Evolutionary conservation across 2,888 invertebrate genomes (phyloP), one percentile per base, ranked within the genome.

Genomic region (Corbicula japonica): DNA sequence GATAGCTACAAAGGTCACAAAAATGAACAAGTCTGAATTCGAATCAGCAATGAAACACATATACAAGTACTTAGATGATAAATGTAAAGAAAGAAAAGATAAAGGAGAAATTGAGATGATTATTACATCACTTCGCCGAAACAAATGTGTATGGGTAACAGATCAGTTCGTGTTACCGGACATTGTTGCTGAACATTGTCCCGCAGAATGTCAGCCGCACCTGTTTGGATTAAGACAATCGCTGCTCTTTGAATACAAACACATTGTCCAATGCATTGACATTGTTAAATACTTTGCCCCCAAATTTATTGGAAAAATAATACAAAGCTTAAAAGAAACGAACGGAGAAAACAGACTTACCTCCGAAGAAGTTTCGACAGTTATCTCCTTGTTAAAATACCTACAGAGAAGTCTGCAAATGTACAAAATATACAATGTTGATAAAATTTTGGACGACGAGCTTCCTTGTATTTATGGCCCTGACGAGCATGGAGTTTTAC

Each of bases 401-500:
- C 35, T 50, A 12, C 12, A 30, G 0, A 18, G 30, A 2, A 54
- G 32, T 1, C 2, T 32, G 54, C 10, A 32, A 3, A 8, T 18
- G 18, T 2, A 30, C 2, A n/a, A 32, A 5, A 54, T 8, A 54
- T 21, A 18, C n/a, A 1, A n/a, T 38, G 30, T n/a, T 54, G 1
- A 10, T 1, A 12, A n/a, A 1, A 41, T 12, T 10, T n/a, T 41
- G 1, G 38, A 21, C 28, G 30, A 26, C 10, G 23, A 32, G 1
- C 10, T 21, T 10, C 12, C 28, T 41, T 28, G 30, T 18, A 28
- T 70, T 18, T 70, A 50, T 38, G 61, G 46, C 10, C 91, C 91
- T 2, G 91, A 92, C 62, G 70, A 80, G 6, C 32, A 83, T 15
- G 60, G 80, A 18, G 62, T 87, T 23, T 60, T 92, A 34, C 52